phyloP scores from a whole-genome alignment of 2,797 vertebrate genomes.

The Mastacembelus armatus region DNA sequence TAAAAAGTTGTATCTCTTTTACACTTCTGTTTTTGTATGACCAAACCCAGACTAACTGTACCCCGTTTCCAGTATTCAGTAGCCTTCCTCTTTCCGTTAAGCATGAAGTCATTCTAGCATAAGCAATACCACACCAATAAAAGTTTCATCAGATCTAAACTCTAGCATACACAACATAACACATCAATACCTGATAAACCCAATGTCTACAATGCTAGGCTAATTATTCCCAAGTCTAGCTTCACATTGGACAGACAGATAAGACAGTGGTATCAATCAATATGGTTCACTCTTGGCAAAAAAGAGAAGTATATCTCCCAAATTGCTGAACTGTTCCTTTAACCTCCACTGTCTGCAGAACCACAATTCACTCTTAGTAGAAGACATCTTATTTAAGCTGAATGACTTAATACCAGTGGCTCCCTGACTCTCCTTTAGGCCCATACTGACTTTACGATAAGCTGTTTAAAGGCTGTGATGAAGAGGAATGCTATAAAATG shows the following conservation, averaged over 20 bases:
- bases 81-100: no score
- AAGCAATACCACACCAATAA: no score
- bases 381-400: conserved; percentile 9
- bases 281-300: not conserved
- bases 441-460: conserved; percentile 22
- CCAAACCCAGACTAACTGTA: no score
- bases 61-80: no score
- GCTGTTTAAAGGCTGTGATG: conserved; percentile 34
- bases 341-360: not conserved
- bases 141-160: no score
- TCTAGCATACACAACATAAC: no score
- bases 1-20: no score
- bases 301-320: not conserved
- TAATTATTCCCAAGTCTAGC: no score
- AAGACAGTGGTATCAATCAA: not conserved
- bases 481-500: conserved; percentile 29
- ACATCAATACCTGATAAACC: no score
- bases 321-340: not conserved
- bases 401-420: not conserved
- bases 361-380: not conserved
- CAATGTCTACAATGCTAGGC: no score
- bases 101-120: no score
- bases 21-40: not conserved
- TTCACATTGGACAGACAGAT: no score
- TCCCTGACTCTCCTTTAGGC: conserved; percentile 10